Evolutionary conservation across 2,797 vertebrate species (phyloP).

Genomic region (Xiphophorus birchmanni): DNA sequence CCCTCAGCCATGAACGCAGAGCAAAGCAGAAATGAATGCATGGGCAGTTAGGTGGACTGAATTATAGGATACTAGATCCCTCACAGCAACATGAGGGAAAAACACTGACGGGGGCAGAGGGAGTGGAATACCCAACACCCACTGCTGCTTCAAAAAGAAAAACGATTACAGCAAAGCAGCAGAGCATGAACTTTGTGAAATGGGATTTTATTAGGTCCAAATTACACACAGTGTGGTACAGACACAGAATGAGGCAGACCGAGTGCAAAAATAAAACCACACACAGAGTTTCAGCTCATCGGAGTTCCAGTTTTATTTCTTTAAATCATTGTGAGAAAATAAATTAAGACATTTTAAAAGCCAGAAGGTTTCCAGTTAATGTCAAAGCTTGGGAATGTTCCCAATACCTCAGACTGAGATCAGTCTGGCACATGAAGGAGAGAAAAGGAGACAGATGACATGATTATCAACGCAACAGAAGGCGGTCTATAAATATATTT

Average conservation of each 20-base stretch:
- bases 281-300: conserved; percentile 31
- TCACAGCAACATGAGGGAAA: neutral
- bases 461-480: conserved; percentile 13
- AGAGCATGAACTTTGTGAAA: conserved; percentile 37
- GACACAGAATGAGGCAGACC: neutral
- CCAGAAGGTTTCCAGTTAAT: conserved; percentile 30
- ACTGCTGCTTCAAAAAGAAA: conserved; percentile 15
- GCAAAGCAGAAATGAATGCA: conserved; percentile 61
- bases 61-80: conserved; percentile 39
- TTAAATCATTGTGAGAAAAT: conserved; percentile 34
- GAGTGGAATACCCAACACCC: conserved; percentile 3
- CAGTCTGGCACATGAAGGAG: conserved; percentile 17
- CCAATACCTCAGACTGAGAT: conserved; percentile 10
- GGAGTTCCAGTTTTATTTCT: conserved; percentile 65
- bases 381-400: conserved; percentile 20
- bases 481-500: conserved; percentile 3
- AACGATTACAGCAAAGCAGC: conserved; percentile 20
- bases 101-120: no score
- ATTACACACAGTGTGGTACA: conserved; percentile 10
- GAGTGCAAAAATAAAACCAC: conserved; percentile 17
- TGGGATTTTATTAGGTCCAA: conserved; percentile 8
- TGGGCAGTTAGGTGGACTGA: conserved; percentile 67
- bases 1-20: conserved; percentile 56
- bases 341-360: conserved; percentile 67
- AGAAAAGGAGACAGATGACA: conserved; percentile 22